Conservation (phyloP, 1,140 invertebrate genomes). For the Probaryconus sp. region DNA sequence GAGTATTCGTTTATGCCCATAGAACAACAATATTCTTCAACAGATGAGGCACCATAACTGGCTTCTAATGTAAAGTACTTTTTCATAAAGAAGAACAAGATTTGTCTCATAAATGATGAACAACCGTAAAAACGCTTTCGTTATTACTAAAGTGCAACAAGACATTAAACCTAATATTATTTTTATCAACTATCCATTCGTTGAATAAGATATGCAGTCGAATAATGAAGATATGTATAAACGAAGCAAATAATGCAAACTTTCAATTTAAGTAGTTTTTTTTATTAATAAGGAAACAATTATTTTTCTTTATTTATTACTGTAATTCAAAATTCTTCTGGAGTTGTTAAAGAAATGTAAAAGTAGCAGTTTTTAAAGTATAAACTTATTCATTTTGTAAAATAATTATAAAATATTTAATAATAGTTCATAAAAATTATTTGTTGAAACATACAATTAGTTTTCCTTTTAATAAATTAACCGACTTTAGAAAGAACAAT, state of each 20-base stretch:
- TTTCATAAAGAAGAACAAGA: constrained; percentile 1
- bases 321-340: no score
- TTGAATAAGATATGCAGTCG: constrained; percentile 61
- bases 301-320: no score
- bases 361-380: no score
- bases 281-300: no score
- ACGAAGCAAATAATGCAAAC: constrained; percentile 57
- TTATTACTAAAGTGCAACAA: constrained; percentile 52
- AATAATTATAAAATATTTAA: no score
- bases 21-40: constrained; percentile 2
- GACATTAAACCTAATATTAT: constrained; percentile 46
- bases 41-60: not conserved
- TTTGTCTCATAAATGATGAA: constrained; percentile 5
- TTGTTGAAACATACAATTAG: no score
- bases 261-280: constrained; percentile 40
- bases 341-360: no score
- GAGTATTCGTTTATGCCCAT: not conserved
- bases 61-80: not conserved
- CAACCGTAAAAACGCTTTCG: constrained; percentile 33
- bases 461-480: no score
- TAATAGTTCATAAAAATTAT: no score
- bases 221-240: constrained; percentile 66
- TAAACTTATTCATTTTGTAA: no score
- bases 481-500: constrained; percentile 52
- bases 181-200: constrained; percentile 57